A percentile compares a stretch with the other conserved stretches of the same genome.
These are phyloP conservation scores for Enhydra lutris DNA, from an alignment of 2,113 vertebrate species.

Conservation along the genomic window DNA sequence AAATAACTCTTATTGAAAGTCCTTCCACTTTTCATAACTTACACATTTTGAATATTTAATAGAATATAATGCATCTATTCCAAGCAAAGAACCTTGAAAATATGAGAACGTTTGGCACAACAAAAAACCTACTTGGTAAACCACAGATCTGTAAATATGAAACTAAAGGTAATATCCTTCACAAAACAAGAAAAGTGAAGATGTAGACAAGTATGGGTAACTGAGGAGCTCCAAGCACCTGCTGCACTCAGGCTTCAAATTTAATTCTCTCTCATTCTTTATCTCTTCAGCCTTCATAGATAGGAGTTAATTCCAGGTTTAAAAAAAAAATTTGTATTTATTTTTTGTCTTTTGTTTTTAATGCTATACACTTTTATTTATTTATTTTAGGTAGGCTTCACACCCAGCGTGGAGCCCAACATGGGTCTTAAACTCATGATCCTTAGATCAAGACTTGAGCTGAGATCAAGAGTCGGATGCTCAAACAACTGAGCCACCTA, in stretches of 20 bases:
- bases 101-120: neutral
- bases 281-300: neutral
- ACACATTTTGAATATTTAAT: neutral
- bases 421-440: neutral
- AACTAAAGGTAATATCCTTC: neutral
- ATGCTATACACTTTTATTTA: neutral
- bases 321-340: neutral
- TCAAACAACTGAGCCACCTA: neutral
- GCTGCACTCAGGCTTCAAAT: neutral
- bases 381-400: neutral
- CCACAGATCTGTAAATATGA: neutral
- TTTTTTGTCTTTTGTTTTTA: neutral
- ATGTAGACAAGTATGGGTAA: accelerated
- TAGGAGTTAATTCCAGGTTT: neutral
- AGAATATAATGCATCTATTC: neutral
- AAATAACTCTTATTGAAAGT: neutral
- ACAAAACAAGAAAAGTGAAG: neutral
- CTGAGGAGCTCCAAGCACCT: neutral
- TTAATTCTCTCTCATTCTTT: neutral
- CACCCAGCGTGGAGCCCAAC: neutral
- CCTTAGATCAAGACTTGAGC: neutral
- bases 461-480: neutral
- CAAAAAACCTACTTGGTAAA: neutral
- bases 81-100: constrained; percentile 13
- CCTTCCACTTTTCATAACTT: neutral